Evolutionary conservation across 1,140 invertebrate genomes (phyloP).

Genomic region (Hyles vespertilio): DNA sequence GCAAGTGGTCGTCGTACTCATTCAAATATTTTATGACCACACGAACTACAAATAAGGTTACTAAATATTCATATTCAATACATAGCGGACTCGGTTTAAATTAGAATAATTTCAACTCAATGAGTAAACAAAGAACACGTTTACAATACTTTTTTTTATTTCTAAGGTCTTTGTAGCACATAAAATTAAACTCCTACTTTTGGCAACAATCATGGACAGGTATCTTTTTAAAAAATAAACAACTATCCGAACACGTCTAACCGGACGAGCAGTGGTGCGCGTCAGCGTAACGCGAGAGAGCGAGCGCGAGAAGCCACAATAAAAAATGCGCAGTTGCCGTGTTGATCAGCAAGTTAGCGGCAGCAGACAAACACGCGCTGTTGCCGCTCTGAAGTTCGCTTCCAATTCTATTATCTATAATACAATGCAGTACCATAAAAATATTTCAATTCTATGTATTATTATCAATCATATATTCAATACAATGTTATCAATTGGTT

Average conservation of each 20-base stretch:
- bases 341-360: constrained; percentile 22
- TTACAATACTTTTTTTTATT: no score
- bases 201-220: constrained; percentile 13
- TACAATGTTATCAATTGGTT: no score
- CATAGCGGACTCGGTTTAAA: no score
- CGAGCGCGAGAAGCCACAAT: constrained; percentile 31
- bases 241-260: constrained; percentile 22
- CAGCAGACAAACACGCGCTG: constrained; percentile 43
- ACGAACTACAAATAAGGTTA: no score
- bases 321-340: constrained; percentile 63
- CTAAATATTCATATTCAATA: no score
- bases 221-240: constrained; percentile 22
- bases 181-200: not conserved
- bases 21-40: no score
- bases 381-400: constrained; percentile 49
- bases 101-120: no score
- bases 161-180: no score
- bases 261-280: constrained; percentile 30
- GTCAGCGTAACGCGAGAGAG: constrained; percentile 45
- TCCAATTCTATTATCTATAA: constrained; percentile 29
- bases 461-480: no score
- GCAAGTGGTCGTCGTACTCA: no score
- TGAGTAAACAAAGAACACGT: no score
- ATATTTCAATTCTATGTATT: not conserved
- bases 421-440: not conserved